These are phyloP conservation scores for Crenichthys baileyi DNA, from an alignment of 2,797 vertebrate genomes.

Conservation along the genomic window DNA sequence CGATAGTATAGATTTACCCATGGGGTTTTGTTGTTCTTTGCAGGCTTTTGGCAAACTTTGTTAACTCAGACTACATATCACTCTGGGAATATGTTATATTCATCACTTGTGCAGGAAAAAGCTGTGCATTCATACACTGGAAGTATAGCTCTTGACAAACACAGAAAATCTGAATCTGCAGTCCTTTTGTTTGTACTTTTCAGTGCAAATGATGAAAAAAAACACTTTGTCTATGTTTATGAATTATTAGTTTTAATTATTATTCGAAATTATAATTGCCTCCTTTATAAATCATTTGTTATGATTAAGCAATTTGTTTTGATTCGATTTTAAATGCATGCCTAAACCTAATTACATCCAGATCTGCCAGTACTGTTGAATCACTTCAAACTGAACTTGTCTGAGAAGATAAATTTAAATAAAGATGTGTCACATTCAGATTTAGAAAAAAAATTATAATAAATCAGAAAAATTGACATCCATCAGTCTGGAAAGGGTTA, in stretches of 20 bases:
- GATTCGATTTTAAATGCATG: not conserved
- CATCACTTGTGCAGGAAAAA: not conserved
- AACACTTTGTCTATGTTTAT: not conserved
- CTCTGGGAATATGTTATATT: not conserved
- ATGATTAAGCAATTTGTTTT: too few species aligned
- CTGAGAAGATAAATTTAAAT: too few species aligned
- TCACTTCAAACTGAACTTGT: too few species aligned
- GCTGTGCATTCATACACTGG: not conserved
- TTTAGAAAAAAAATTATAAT: too few species aligned
- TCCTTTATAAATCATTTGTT: not conserved
- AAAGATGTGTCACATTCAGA: too few species aligned
- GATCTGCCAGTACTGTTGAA: not conserved
- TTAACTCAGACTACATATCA: conserved; percentile 2
- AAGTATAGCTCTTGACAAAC: not conserved
- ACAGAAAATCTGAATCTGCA: not conserved
- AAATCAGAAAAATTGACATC: not conserved
- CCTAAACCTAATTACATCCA: not conserved
- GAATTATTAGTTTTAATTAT: too few species aligned
- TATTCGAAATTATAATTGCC: too few species aligned
- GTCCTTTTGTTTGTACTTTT: not conserved
- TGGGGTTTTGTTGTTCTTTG: not conserved
- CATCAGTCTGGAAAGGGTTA: not conserved
- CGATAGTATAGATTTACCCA: not conserved
- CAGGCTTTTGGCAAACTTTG: not conserved
- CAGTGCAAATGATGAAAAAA: not conserved